A percentile compares a stretch with the other conserved stretches of the same genome.
Conservation (phyloP, 2,797 vertebrate genomes). For the Tokudaia tokunoshimensis region DNA sequence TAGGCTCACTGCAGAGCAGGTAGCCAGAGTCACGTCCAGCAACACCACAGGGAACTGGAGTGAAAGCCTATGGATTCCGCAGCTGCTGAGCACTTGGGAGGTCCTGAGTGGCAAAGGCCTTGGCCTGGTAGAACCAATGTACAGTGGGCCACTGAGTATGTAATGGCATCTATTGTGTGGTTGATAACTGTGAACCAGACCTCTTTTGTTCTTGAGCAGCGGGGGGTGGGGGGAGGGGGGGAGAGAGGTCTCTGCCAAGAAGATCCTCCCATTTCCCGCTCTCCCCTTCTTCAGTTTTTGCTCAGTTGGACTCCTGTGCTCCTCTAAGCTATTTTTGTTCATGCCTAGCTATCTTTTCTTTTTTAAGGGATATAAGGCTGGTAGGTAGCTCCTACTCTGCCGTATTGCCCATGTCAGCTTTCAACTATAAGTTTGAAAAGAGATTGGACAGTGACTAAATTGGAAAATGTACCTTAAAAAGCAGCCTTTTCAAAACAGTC, state of each 20-base stretch:
- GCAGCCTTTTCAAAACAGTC: neutral
- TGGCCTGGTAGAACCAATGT: no score
- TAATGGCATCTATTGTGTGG: neutral
- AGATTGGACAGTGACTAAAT: neutral
- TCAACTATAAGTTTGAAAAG: constrained; percentile 61
- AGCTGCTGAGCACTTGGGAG: neutral
- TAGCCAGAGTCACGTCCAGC: neutral
- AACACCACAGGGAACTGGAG: no score
- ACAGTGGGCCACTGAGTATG: neutral
- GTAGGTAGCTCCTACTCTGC: neutral
- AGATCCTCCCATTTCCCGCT: neutral
- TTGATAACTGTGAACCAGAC: no score
- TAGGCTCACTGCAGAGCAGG: neutral
- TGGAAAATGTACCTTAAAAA: neutral
- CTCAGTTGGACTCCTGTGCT: neutral
- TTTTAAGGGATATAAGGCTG: neutral
- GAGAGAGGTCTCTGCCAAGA: no score
- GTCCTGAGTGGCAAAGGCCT: neutral
- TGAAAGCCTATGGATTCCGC: neutral
- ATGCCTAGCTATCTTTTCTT: neutral
- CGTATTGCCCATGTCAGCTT: constrained; percentile 59
- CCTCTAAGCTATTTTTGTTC: neutral
- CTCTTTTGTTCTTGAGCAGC: neutral
- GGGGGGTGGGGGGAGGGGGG: no score
- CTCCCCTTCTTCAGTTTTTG: neutral